Evolutionary conservation across 1,140 invertebrate species (phyloP), one percentile per base, ranked within the genome.

Genomic region (Drosophila yakuba): DNA sequence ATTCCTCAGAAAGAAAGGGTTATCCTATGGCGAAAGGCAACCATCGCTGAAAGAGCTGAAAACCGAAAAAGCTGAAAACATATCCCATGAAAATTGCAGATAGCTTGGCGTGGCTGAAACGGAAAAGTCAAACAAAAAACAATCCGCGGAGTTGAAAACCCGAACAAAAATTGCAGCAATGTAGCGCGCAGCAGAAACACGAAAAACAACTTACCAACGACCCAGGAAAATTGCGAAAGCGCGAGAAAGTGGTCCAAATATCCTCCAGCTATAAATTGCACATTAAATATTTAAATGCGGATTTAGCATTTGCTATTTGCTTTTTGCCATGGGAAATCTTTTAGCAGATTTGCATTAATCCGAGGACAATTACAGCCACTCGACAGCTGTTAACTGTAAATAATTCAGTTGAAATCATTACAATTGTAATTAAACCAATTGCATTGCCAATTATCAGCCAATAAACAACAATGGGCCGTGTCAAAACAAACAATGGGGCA

Each of bases 151-250:
- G 23, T 11, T 14, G 23, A 35, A 43, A 43, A 62, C 20, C 35
- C 47, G 28, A 45, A 6, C 61, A 61, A 58, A 59, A 74, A 64
- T 36, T 52, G 58, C 11, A 44, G n/a, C n/a, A 60, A 63, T 44
- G 61, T 63, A 63, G 39, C 36, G 28, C 47, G 55, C 25, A 59
- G 45, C 50, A 35, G 28, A 75, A 76, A 83, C 81, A 84, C 62
- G 82, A 77, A 85, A 86, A 85, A 74, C 52, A 71, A 84, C 81
- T 85, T 64, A 80, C 25, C 41, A 54, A 15, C 14, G 61, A 45
- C 25, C 41, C 58, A 15, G 17, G 61, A 45, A 17, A 45, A 51
- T 45, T 14, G 36, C 28, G 14, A 71, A 32, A 52, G 20, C 36
- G 44, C 28, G 25, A 14, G 15, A n/a, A 15, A 59, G 45, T 25